phyloP scores from a whole-genome alignment of 1,140 invertebrate species.

The Cylas formicarius region DNA sequence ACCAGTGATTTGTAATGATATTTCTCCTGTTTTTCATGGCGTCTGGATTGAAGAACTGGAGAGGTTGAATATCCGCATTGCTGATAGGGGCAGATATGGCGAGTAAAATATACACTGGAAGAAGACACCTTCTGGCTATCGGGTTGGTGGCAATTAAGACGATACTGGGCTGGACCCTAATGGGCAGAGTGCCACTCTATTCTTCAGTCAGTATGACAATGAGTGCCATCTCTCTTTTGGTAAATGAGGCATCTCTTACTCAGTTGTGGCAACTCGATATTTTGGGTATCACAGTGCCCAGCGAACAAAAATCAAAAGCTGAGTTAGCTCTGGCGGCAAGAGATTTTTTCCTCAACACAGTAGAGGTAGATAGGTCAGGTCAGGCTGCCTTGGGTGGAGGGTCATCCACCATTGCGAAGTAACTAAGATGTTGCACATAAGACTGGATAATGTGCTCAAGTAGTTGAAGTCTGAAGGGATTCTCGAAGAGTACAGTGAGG shows the following conservation, averaged over 20 bases:
- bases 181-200: constrained; percentile 26
- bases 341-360: too few relatives aligned
- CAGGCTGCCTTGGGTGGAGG: too few relatives aligned
- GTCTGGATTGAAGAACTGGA: constrained; percentile 7
- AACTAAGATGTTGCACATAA: too few relatives aligned
- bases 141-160: constrained; percentile 36
- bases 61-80: constrained; percentile 13
- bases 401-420: too few relatives aligned
- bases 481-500: background rate
- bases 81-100: constrained; percentile 33
- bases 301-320: too few relatives aligned
- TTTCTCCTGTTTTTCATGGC: background rate
- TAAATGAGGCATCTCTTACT: too few relatives aligned
- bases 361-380: too few relatives aligned
- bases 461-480: background rate
- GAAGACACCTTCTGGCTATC: constrained; percentile 20
- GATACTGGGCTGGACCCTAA: constrained; percentile 34
- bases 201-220: too few relatives aligned
- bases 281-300: too few relatives aligned
- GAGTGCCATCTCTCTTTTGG: too few relatives aligned
- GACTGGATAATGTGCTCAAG: background rate
- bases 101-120: constrained; percentile 33
- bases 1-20: too few relatives aligned
- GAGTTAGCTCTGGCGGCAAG: background rate
- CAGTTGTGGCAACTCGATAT: too few relatives aligned